These are phyloP conservation scores for Acanthosepion pharaonis DNA, from an alignment of 2,888 invertebrate genomes.

Conservation along the genomic window DNA sequence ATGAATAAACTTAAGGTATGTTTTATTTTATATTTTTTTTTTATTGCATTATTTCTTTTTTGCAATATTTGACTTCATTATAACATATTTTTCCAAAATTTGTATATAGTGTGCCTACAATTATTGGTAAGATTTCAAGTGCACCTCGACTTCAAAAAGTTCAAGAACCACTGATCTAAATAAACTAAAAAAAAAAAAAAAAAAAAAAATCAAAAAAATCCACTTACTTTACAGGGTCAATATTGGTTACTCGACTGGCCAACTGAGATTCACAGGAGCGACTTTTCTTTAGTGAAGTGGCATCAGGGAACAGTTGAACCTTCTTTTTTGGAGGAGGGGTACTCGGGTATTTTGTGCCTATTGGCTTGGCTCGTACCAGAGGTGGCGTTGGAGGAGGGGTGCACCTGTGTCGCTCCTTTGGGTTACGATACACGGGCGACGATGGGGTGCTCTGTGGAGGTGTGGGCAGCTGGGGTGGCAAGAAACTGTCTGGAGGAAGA, in stretches of 20 bases:
- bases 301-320: slow-evolving; percentile 78
- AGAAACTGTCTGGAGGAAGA: slow-evolving; percentile 70
- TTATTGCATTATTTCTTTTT: too few relatives aligned
- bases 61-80: too few relatives aligned
- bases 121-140: too few relatives aligned
- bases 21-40: too few relatives aligned
- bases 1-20: too few relatives aligned
- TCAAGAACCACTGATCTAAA: too few relatives aligned
- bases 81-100: too few relatives aligned
- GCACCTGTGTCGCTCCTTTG: slow-evolving; percentile 65
- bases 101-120: too few relatives aligned
- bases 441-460: slow-evolving; percentile 72
- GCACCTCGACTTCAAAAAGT: too few relatives aligned
- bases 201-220: background rate
- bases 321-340: slow-evolving; percentile 88
- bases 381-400: slow-evolving; percentile 78
- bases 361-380: slow-evolving; percentile 72
- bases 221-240: slow-evolving; percentile 69
- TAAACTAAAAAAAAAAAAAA: too few relatives aligned
- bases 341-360: slow-evolving; percentile 81
- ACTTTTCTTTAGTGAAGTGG: slow-evolving; percentile 84
- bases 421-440: slow-evolving; percentile 63
- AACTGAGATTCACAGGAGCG: slow-evolving; percentile 94
- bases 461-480: slow-evolving; percentile 77
- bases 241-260: slow-evolving; percentile 79